These are phyloP conservation scores for Pavo muticus DNA, from an alignment of 2,113 vertebrate genomes.

Conservation along the genomic window DNA sequence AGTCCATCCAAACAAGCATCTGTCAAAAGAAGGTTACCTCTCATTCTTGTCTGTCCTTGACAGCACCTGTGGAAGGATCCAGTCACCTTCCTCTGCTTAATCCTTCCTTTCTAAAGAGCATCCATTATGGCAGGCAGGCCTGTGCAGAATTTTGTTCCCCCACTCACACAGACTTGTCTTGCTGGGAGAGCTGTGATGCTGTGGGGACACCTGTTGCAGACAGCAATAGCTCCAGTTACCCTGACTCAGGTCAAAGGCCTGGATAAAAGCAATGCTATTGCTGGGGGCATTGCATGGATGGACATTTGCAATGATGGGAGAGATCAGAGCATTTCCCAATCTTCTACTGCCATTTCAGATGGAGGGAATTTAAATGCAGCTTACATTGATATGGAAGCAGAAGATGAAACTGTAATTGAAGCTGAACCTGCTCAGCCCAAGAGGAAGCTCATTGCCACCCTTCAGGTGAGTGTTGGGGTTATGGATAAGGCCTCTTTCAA, in stretches of 20 bases:
- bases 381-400: constrained; percentile 70
- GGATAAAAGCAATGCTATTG: neutral
- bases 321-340: neutral
- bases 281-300: neutral
- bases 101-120: neutral
- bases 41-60: neutral
- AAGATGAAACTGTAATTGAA: constrained; percentile 71
- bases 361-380: constrained; percentile 72
- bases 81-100: neutral
- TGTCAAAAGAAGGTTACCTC: neutral
- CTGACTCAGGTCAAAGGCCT: neutral
- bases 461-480: constrained; percentile 74
- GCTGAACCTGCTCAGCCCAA: constrained; percentile 70
- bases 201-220: neutral
- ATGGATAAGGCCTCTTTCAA: neutral
- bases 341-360: constrained; percentile 68
- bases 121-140: neutral
- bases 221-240: neutral
- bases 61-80: neutral
- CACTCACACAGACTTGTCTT: neutral
- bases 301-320: neutral
- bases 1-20: neutral
- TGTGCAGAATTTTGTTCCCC: neutral
- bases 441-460: constrained; percentile 77
- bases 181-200: neutral